Evolutionary conservation across 2,797 vertebrate genomes (phyloP).

Genomic region (Liparis tanakae): DNA sequence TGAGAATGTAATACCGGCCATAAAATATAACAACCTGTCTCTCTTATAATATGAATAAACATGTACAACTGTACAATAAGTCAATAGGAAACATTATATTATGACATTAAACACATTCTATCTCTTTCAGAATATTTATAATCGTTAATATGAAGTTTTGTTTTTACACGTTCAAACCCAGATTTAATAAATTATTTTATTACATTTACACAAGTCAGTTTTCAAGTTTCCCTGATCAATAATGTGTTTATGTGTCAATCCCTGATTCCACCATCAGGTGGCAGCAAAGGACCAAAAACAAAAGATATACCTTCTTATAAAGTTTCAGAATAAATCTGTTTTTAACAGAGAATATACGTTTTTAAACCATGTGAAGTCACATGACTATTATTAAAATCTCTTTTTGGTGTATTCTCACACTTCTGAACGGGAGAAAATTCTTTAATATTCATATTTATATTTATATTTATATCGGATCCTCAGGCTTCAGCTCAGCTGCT

Average conservation of each 20-base stretch:
- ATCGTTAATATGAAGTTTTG: neutral
- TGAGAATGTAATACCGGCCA: neutral
- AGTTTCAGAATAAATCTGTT: neutral
- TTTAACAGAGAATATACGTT: no score
- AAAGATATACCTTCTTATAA: neutral
- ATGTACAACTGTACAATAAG: neutral
- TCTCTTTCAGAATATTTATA: neutral
- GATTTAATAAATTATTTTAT: neutral
- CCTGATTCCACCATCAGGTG: constrained; percentile 41
- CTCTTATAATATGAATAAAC: neutral
- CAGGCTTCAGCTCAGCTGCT: neutral
- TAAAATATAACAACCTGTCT: neutral
- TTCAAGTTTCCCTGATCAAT: no score
- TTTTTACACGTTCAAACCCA: neutral
- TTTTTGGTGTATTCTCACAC: neutral
- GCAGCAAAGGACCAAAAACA: constrained; percentile 38
- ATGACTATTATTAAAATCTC: neutral
- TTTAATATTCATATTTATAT: neutral
- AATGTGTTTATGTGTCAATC: neutral
- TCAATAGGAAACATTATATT: neutral
- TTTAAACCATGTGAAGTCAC: neutral
- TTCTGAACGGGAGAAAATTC: neutral
- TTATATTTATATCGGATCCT: constrained; percentile 2
- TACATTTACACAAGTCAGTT: neutral
- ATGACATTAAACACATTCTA: no score